Evolutionary conservation across 2,113 vertebrate genomes (phyloP).

Genomic region (Gadus macrocephalus): DNA sequence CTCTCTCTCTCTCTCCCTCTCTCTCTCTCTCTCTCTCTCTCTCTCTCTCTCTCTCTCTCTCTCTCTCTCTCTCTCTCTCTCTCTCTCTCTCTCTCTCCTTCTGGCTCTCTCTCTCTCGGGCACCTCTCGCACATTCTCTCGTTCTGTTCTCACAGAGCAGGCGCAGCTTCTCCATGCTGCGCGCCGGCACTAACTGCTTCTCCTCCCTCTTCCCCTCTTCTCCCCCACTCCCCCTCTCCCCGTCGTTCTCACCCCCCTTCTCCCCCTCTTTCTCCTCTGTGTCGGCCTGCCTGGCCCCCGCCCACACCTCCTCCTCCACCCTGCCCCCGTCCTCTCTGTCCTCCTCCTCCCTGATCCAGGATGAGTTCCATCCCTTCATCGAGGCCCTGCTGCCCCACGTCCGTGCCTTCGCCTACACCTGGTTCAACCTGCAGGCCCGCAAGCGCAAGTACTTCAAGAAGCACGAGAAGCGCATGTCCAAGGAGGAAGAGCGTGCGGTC

Average conservation of each 20-base stretch:
- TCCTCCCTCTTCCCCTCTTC: constrained; percentile 69
- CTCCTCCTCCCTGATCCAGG: constrained; percentile 70
- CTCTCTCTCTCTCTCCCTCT: constrained; percentile 25
- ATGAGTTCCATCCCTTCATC: constrained; percentile 98
- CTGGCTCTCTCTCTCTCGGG: constrained; percentile 8
- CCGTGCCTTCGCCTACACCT: constrained; percentile 95
- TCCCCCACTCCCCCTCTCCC: constrained; percentile 61
- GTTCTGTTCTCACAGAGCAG: constrained; percentile 62
- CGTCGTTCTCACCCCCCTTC: constrained; percentile 63
- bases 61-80: constrained; percentile 5
- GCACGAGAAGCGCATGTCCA: constrained; percentile 96
- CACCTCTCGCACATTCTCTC: constrained; percentile 14
- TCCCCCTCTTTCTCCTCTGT: constrained; percentile 54
- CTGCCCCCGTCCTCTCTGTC: constrained; percentile 36
- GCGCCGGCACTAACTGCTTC: constrained; percentile 71
- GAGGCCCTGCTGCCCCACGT: constrained; percentile 97
- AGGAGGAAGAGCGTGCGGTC: constrained; percentile 94
- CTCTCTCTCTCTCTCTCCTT: constrained; percentile 28
- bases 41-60: constrained; percentile 4
- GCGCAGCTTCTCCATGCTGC: constrained; percentile 68
- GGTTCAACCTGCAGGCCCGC: constrained; percentile 98
- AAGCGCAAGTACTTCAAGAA: constrained; percentile 99
- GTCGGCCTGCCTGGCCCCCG: constrained; percentile 53
- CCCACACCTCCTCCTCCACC: constrained; percentile 55
- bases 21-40: neutral